phyloP scores from a whole-genome alignment of 2,113 vertebrate species.

The Pristiophorus japonicus region DNA sequence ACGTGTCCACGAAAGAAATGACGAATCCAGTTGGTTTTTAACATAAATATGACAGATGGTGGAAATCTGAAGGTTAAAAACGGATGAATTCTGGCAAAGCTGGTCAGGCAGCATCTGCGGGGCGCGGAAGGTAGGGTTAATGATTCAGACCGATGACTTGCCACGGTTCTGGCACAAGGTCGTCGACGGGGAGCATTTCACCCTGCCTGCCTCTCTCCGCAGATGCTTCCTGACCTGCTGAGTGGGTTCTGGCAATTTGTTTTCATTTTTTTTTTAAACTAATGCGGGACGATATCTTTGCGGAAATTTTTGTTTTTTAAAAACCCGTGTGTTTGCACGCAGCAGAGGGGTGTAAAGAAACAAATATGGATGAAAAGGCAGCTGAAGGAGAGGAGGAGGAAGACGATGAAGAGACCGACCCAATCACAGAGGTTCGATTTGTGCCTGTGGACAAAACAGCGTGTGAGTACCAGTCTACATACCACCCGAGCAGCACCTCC shows the following conservation, averaged over 20 bases:
- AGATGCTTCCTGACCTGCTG: background rate
- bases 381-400: slow-evolving; percentile 55
- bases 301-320: too few relatives aligned
- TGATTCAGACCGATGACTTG: too few relatives aligned
- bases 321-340: background rate
- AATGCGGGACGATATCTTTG: background rate
- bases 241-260: background rate
- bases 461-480: slow-evolving; percentile 62
- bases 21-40: background rate
- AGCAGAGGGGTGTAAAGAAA: slow-evolving; percentile 69
- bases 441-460: slow-evolving; percentile 81
- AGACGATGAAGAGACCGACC: slow-evolving; percentile 60
- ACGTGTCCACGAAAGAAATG: background rate
- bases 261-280: background rate
- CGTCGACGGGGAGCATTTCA: background rate
- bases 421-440: slow-evolving; percentile 86
- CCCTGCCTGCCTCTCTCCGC: background rate
- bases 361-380: slow-evolving; percentile 55
- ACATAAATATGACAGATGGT: too few relatives aligned
- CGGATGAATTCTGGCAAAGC: background rate
- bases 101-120: background rate
- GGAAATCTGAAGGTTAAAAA: background rate
- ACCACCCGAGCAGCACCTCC: background rate
- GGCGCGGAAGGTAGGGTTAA: background rate
- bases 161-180: too few relatives aligned